A percentile compares a stretch with the other conserved stretches of the same genome.
Evolutionary conservation across 2,113 vertebrate genomes (phyloP).

Genomic region (Loxodonta africana): DNA sequence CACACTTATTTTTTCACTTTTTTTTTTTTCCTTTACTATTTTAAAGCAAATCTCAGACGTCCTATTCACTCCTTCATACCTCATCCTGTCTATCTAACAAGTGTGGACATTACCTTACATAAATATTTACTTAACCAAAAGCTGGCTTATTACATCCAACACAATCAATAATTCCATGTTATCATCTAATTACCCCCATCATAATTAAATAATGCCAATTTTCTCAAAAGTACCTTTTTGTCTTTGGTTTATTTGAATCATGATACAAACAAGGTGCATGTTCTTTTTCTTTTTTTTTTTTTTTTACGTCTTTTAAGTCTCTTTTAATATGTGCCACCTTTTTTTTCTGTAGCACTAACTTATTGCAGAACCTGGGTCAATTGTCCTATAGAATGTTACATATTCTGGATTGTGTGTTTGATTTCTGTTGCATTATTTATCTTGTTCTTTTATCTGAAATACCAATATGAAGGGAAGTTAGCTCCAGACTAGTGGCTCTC

Average conservation of each 20-base stretch:
- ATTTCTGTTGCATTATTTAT: not conserved
- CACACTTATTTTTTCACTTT: not conserved
- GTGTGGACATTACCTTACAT: not conserved
- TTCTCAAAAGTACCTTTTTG: slow-evolving; percentile 7
- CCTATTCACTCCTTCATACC: not conserved
- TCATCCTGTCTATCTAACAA: not conserved
- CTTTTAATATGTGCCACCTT: not conserved
- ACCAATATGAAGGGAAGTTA: not conserved
- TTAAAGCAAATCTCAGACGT: not conserved
- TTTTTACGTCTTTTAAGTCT: not conserved
- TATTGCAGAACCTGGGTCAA: not conserved
- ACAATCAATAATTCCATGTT: not conserved
- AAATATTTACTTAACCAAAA: slow-evolving; percentile 18
- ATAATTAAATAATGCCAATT: not conserved
- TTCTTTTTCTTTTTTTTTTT: not conserved
- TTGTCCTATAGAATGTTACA: not conserved
- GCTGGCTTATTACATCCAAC: not conserved
- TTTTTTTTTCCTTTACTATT: not conserved
- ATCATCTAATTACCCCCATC: not conserved
- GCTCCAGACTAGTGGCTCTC: not conserved
- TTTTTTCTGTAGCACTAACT: not conserved
- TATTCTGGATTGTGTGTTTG: not conserved
- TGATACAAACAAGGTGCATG: not conserved
- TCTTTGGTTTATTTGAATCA: not conserved
- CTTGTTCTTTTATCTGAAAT: not conserved